Base-by-base conservation (phyloP, 2,113 vertebrate species). In the Toxotes chatareus region DNA sequence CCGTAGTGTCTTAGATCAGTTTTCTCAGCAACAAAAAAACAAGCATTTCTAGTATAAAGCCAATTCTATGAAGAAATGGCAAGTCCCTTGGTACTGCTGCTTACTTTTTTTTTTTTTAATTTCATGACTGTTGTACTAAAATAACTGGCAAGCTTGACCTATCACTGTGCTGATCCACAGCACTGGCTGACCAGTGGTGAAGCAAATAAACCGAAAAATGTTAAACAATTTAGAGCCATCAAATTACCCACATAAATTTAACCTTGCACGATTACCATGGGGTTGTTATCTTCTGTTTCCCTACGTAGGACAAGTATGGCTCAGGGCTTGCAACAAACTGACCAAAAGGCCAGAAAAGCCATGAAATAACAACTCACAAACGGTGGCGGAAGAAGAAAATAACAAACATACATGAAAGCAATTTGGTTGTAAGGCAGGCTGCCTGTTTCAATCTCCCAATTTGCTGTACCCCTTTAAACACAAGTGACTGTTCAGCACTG, bases 371-470 rank as follows among this genome's bases (percentile, higher is more conserved):
- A 76, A 80, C 82, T 86, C 79, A 16, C 12, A 65, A 42, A 55
- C 4, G 32, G 17, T 46, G 40, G n/a, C 76, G 46, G 46, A 59
- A 44, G 53, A 53, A 68, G 56, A 72, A 60, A 53, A 78, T 12
- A 68, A 38, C 42, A 76, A 72, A 69, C 57, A 60, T 42, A 63
- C 47, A 75, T 56, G 42, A 76, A 61, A 68, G 74, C 60, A 65
- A 77, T 90, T 87, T 67, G 51, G 21, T 71, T 77, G 64, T 44
- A 66, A 75, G 38, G 36, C 51, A 87, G 63, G 56, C 80, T 67
- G 85, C 60, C 72, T 70, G 56, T 82, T 89, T 84, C 76, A 83
- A 84, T 89, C 60, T 75, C 59, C 67, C 8, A 66, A 73, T 85
- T 51, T 75, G 74, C 53, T 44, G 79, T 44, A 61, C 21, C 44